A percentile compares a stretch with the other conserved stretches of the same genome.
Conservation (phyloP, 2,113 vertebrate genomes). For the Vidua macroura region DNA sequence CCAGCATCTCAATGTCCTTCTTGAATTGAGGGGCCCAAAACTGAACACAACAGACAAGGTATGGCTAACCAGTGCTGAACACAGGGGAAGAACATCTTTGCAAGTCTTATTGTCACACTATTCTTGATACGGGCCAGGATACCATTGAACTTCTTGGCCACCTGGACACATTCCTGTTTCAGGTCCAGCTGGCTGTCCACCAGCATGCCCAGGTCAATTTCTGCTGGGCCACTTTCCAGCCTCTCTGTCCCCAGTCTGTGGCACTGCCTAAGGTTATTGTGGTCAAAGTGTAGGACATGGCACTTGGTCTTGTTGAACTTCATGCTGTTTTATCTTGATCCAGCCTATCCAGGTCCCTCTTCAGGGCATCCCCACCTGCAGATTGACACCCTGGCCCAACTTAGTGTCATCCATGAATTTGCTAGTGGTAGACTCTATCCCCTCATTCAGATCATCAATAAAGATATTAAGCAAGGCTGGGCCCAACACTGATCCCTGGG, state of each 20-base stretch:
- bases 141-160: not conserved
- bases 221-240: not conserved
- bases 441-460: not conserved
- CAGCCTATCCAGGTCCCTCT: too few relatives aligned
- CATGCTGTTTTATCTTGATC: not conserved
- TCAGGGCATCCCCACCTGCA: too few relatives aligned
- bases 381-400: accelerated
- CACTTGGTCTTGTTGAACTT: not conserved
- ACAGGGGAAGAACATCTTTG: not conserved
- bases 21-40: not conserved
- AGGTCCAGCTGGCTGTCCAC: not conserved
- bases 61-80: not conserved
- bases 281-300: not conserved
- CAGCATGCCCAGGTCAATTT: not conserved
- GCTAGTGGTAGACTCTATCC: accelerated
- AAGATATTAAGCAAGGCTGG: too few relatives aligned
- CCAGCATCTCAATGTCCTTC: not conserved
- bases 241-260: too few relatives aligned
- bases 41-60: accelerated
- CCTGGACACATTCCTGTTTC: not conserved
- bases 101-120: not conserved
- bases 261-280: not conserved
- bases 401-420: not conserved
- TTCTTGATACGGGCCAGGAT: not conserved
- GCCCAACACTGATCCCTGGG: not conserved